Conservation (phyloP, 2,113 vertebrate genomes). For the Tragelaphus imberbis region DNA sequence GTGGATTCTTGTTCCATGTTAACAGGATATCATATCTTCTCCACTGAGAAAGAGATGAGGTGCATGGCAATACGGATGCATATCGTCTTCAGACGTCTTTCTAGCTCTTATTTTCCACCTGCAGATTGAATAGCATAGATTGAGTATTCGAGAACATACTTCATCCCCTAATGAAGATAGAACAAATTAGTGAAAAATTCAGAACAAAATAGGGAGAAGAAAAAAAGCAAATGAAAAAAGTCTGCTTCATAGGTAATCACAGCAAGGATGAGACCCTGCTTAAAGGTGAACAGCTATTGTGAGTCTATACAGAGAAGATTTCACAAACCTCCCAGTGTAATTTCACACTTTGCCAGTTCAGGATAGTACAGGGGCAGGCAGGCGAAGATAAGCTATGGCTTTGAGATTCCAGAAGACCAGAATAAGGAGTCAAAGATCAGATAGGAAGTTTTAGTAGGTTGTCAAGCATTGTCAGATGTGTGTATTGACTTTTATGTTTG, state of each 20-base stretch:
- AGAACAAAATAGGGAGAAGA: neutral
- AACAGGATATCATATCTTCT: neutral
- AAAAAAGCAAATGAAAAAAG: neutral
- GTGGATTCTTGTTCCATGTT: too few relatives aligned
- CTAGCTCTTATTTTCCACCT: too few relatives aligned
- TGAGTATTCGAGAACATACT: neutral
- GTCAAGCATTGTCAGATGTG: neutral
- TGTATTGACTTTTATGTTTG: neutral
- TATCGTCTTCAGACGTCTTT: neutral
- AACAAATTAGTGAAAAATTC: neutral
- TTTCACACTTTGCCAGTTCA: neutral
- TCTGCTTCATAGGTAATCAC: neutral
- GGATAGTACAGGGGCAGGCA: too few relatives aligned
- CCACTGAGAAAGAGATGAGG: neutral
- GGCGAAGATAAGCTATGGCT: fast-evolving
- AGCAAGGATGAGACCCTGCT: too few relatives aligned
- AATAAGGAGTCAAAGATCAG: neutral
- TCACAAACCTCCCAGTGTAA: neutral
- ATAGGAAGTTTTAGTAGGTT: fast-evolving
- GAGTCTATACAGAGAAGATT: neutral
- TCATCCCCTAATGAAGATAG: neutral
- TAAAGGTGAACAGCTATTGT: fast-evolving
- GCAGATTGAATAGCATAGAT: neutral
- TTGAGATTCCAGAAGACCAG: neutral
- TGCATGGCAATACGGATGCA: fast-evolving